phyloP scores from a whole-genome alignment of 2,888 invertebrate species.

The Lagria hirta region DNA sequence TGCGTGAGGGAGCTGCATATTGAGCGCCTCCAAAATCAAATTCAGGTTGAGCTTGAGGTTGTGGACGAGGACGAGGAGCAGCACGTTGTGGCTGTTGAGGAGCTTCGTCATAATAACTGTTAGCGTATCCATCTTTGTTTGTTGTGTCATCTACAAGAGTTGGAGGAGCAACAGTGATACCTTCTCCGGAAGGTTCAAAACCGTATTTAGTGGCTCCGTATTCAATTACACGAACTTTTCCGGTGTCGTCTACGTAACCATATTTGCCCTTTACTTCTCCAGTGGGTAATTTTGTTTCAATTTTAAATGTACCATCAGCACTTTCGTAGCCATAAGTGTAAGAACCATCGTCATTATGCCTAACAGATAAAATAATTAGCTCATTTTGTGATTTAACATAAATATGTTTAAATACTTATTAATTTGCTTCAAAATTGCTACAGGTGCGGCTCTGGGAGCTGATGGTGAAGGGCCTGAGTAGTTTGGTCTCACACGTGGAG shows the following conservation, averaged over 20 bases:
- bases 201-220: slow-evolving; percentile 88
- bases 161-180: slow-evolving; percentile 75
- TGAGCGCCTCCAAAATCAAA: slow-evolving; percentile 35
- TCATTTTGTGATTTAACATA: neutral
- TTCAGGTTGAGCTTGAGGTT: slow-evolving; percentile 34
- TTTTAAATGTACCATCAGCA: slow-evolving; percentile 86
- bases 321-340: slow-evolving; percentile 91
- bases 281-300: slow-evolving; percentile 78
- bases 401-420: slow-evolving; percentile 61
- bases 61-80: slow-evolving; percentile 45
- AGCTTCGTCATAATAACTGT: slow-evolving; percentile 50
- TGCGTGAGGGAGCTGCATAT: slow-evolving; percentile 35
- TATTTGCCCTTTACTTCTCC: slow-evolving; percentile 90
- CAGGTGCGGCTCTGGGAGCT: slow-evolving; percentile 61
- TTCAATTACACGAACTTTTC: slow-evolving; percentile 80
- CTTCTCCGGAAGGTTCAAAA: slow-evolving; percentile 84
- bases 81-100: slow-evolving; percentile 35
- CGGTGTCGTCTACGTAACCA: slow-evolving; percentile 82
- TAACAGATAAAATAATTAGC: slow-evolving; percentile 43
- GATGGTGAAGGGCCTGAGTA: slow-evolving; percentile 51
- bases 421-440: slow-evolving; percentile 84
- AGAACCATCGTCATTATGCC: slow-evolving; percentile 86
- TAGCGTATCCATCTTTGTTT: slow-evolving; percentile 49
- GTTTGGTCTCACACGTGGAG: slow-evolving; percentile 51
- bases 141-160: slow-evolving; percentile 63